A percentile compares a stretch with the other conserved stretches of the same genome.
phyloP scores from a whole-genome alignment of 2,797 vertebrate species.

The Danio tinwini region DNA sequence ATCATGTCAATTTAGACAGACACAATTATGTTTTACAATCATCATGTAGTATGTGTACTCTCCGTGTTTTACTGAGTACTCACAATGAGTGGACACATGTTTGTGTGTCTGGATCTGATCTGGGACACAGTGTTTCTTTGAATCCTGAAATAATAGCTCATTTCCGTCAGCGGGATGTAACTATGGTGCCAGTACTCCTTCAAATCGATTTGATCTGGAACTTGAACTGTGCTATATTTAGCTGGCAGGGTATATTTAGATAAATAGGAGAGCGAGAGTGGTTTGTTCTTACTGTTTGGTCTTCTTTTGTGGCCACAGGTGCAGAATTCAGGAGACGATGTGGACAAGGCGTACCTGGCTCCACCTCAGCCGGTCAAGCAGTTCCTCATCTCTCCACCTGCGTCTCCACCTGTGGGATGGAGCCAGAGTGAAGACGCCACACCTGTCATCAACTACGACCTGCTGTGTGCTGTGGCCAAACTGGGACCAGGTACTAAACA shows the following conservation, averaged over 20 bases:
- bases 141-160: constrained; percentile 8
- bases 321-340: constrained; percentile 85
- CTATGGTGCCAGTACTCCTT: constrained; percentile 10
- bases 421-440: constrained; percentile 94
- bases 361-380: constrained; percentile 93
- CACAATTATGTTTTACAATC: constrained; percentile 16
- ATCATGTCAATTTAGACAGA: constrained; percentile 7
- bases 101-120: not conserved
- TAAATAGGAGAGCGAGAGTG: not conserved
- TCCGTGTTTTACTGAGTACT: not conserved
- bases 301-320: constrained; percentile 72
- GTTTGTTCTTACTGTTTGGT: not conserved
- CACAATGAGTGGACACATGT: constrained; percentile 1
- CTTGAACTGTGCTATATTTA: constrained; percentile 2
- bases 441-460: constrained; percentile 94
- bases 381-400: constrained; percentile 96
- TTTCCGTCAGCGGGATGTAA: constrained; percentile 10
- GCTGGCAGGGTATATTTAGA: not conserved
- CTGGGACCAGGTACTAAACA: constrained; percentile 87
- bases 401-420: constrained; percentile 95
- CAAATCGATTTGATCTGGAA: not conserved
- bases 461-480: constrained; percentile 96
- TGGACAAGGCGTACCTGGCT: constrained; percentile 91
- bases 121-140: constrained; percentile 14
- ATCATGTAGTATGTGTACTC: not conserved